These are phyloP conservation scores for Clupea harengus DNA, from an alignment of 2,113 vertebrate species.

Conservation along the genomic window DNA sequence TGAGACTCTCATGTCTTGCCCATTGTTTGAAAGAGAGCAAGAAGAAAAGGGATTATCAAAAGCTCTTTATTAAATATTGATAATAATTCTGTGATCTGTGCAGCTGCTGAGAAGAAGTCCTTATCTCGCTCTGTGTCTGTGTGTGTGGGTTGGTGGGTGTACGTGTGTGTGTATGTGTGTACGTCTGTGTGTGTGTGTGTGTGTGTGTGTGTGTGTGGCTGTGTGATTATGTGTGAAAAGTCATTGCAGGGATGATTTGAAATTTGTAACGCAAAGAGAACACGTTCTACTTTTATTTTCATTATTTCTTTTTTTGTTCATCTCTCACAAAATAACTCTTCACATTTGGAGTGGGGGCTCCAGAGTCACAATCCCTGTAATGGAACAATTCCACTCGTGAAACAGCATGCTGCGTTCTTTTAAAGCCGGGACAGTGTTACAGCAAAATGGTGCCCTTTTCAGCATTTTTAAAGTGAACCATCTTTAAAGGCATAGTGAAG, in stretches of 20 bases:
- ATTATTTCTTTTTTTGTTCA: not conserved
- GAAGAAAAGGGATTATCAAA: constrained; percentile 41
- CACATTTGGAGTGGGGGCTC: not conserved
- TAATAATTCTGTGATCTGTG: constrained; percentile 38
- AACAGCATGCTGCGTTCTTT: not conserved
- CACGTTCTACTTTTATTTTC: not conserved
- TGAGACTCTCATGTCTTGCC: constrained; percentile 22
- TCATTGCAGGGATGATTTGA: not conserved
- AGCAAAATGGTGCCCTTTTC: not conserved
- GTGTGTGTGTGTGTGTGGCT: not conserved
- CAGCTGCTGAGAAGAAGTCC: constrained; percentile 33
- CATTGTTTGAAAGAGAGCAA: constrained; percentile 23
- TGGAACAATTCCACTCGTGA: not conserved
- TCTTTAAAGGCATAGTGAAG: not conserved
- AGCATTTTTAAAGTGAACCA: not conserved
- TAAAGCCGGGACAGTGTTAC: not conserved
- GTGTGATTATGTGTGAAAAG: too few relatives aligned
- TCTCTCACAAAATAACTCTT: not conserved
- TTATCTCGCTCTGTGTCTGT: constrained; percentile 30
- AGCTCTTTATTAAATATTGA: constrained; percentile 54
- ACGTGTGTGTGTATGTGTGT: not conserved
- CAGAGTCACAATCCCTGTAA: not conserved
- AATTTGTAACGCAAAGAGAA: not conserved
- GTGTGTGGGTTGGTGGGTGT: not conserved
- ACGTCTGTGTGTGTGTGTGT: not conserved